A percentile compares a stretch with the other conserved stretches of the same genome.
phyloP scores from a whole-genome alignment of 1,140 invertebrate genomes.

The Proctacanthus coquilletti region DNA sequence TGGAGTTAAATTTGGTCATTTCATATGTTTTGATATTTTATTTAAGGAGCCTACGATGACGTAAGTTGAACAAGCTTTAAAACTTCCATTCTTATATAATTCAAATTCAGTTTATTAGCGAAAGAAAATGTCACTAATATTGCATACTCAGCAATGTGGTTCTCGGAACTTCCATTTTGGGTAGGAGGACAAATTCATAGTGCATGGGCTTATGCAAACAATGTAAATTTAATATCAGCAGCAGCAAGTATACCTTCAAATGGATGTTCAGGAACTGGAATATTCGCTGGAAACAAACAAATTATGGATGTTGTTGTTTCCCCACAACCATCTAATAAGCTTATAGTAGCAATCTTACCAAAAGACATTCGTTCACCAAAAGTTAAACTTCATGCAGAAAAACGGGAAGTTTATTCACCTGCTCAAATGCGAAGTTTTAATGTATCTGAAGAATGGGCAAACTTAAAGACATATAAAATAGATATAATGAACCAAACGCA shows the following conservation, averaged over 20 bases:
- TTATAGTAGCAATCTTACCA: too few relatives aligned
- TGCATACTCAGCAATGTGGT: slow-evolving; percentile 55
- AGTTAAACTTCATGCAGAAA: too few relatives aligned
- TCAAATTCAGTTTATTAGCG: too few relatives aligned
- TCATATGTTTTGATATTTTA: slow-evolving; percentile 65
- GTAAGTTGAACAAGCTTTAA: slow-evolving; percentile 10
- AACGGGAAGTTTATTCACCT: too few relatives aligned
- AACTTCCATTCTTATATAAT: too few relatives aligned
- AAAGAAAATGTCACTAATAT: slow-evolving; percentile 43
- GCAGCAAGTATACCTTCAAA: slow-evolving; percentile 36
- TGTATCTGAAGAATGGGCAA: too few relatives aligned
- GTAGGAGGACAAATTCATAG: slow-evolving; percentile 40
- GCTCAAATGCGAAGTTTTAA: too few relatives aligned
- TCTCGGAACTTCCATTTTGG: slow-evolving; percentile 49
- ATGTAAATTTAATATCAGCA: slow-evolving; percentile 41
- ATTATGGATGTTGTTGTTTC: too few relatives aligned
- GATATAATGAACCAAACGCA: too few relatives aligned
- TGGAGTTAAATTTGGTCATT: slow-evolving; percentile 60
- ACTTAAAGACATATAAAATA: too few relatives aligned
- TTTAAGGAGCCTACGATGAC: slow-evolving; percentile 40
- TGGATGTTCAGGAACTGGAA: slow-evolving; percentile 44
- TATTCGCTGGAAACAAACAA: slow-evolving; percentile 39
- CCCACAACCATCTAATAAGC: too few relatives aligned
- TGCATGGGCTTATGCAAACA: slow-evolving; percentile 37
- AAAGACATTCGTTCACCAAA: too few relatives aligned